Base-by-base conservation (phyloP, 1,140 invertebrate species). In the Tigriopus japonicus region DNA sequence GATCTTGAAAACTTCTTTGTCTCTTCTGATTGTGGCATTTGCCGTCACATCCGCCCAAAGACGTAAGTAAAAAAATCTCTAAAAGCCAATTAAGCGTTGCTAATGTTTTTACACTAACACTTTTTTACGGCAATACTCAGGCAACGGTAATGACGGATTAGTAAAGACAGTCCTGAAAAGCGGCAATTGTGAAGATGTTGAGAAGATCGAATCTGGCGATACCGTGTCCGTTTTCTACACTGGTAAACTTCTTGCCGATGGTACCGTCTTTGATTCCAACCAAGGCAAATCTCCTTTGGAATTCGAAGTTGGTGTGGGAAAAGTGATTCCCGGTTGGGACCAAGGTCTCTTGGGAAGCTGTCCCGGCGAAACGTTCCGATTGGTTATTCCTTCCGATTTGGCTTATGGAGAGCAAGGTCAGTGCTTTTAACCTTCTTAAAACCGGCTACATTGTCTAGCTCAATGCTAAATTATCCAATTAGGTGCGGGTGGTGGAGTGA, bases 341-440 rank as follows among this genome's bases (percentile, higher is more conserved):
- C 80, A 91, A 71, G 92, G 91, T 49, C 74, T 95, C 13, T 65
- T 81, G 10, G 83, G 88, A 69, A 95, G 95, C 88, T 95, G 91
- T 73, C 83, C 91, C 19, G 87, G 89, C 67, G 90, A 95, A 71
- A 92, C 87, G 70, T 81, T 91, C 65, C 88, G 85, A 71, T 75
- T 96, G 62, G 82, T 78, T 9, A 92, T 96, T 68, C 90, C 91
- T 10, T 81, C 90, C n/a, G 76, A 81, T 60, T 74, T 95, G 42
- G 92, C 84, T 10, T 95, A 95, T 73, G 91, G 91, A 1, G 87
- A 91, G 66, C 78, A 81, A 62, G 89, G 89, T 65, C 87, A 5
- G 24, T 54, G 21, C 5, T 35, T 3, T 35, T 35, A 3, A 35
- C 28, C n/a, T n/a, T n/a, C 51, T 52, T 19, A 54, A 49, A 23